Percentiles rank a stretch among this genome's conserved stretches.
Conservation (phyloP, 2,113 vertebrate genomes). For the Oncorhynchus keta region DNA sequence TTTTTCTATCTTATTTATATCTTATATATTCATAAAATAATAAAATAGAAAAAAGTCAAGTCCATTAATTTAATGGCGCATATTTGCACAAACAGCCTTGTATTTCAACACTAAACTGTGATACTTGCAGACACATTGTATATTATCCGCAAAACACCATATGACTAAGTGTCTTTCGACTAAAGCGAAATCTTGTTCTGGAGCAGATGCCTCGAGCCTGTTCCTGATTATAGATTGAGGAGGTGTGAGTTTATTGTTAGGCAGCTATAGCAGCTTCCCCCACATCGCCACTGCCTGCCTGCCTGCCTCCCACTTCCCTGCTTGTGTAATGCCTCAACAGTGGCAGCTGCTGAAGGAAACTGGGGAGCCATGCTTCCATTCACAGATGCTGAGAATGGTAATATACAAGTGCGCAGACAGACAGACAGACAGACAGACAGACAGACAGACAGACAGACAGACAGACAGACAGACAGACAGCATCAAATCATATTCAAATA, state of each 20-base stretch:
- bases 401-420: background rate
- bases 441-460: background rate
- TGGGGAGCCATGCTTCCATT: background rate
- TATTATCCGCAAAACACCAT: too few relatives aligned
- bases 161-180: background rate
- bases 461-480: background rate
- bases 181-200: background rate
- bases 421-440: background rate
- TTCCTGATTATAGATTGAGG: background rate
- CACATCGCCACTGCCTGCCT: background rate
- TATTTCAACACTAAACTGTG: background rate
- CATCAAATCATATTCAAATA: too few relatives aligned
- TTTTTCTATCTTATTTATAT: background rate
- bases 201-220: background rate
- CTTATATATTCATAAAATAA: background rate
- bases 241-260: slow-evolving; percentile 3
- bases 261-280: background rate
- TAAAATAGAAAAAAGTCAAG: background rate
- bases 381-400: background rate
- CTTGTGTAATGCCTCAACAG: background rate
- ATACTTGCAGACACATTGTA: background rate
- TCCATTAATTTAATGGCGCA: background rate
- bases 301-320: background rate
- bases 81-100: background rate
- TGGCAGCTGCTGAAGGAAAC: background rate